These are phyloP conservation scores for Drusus annulatus DNA, from an alignment of 1,140 invertebrate genomes.

Conservation along the genomic window DNA sequence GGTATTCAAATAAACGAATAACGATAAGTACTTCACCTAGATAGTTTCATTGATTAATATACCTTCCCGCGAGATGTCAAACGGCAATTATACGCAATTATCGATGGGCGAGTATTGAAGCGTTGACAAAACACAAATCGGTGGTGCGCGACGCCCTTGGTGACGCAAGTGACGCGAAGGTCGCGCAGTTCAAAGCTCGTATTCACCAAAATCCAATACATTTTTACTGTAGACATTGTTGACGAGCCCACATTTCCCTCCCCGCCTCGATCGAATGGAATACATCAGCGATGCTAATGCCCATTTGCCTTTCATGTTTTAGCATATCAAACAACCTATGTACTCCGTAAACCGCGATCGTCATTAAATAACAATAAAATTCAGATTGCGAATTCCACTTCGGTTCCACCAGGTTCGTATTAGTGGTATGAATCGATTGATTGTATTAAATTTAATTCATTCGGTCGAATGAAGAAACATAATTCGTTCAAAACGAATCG, in stretches of 20 bases:
- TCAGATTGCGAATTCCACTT: not conserved
- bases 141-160: constrained; percentile 21
- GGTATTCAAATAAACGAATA: no score
- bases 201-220: not conserved
- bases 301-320: constrained; percentile 1
- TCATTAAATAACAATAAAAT: constrained; percentile 15
- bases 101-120: no score
- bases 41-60: no score
- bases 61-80: no score
- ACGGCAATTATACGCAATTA: no score
- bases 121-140: not conserved
- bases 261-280: not conserved
- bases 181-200: not conserved
- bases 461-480: no score
- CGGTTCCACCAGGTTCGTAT: not conserved
- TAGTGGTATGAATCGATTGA: no score
- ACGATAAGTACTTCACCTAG: no score
- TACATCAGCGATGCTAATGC: constrained; percentile 21
- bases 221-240: constrained; percentile 4
- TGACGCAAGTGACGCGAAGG: constrained; percentile 6
- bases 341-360: constrained; percentile 1
- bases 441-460: no score
- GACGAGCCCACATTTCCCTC: constrained; percentile 20
- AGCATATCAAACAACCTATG: not conserved
- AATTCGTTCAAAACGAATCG: no score